These are phyloP conservation scores for Ecdyonurus torrentis DNA, from an alignment of 2,888 invertebrate genomes.

Conservation along the genomic window DNA sequence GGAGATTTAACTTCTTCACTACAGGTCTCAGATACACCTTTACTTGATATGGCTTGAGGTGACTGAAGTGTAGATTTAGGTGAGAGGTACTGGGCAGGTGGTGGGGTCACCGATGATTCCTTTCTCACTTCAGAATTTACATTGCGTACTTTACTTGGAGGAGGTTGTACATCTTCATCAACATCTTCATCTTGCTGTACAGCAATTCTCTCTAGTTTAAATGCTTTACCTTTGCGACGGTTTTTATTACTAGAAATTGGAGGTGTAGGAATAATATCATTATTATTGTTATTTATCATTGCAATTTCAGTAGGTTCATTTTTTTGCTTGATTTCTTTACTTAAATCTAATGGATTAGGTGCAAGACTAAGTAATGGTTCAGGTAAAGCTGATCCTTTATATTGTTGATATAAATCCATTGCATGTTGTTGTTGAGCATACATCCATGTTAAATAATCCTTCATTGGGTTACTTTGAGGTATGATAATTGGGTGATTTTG, in stretches of 20 bases:
- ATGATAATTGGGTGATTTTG: conserved; percentile 22
- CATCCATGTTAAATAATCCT: conserved; percentile 7
- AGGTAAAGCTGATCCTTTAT: background rate
- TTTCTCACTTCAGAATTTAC: conserved; percentile 12
- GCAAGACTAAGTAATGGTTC: background rate
- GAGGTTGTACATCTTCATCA: conserved; percentile 7
- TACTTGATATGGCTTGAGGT: too few species aligned
- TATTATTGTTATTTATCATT: too few species aligned
- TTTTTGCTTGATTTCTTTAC: conserved; percentile 14
- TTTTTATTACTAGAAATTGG: conserved; percentile 31
- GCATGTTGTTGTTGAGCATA: conserved; percentile 5
- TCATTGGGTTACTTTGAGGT: conserved; percentile 3
- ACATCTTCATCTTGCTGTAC: conserved; percentile 21
- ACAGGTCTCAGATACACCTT: too few species aligned
- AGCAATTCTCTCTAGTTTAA: conserved; percentile 52
- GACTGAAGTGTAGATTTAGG: too few species aligned
- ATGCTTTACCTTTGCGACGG: conserved; percentile 73
- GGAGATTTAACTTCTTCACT: background rate
- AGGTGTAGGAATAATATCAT: conserved; percentile 21
- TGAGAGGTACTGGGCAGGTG: background rate
- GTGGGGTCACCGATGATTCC: background rate
- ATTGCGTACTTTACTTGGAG: conserved; percentile 5
- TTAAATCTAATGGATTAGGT: conserved; percentile 15
- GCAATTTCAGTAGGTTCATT: conserved; percentile 21
- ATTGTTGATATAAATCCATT: background rate